phyloP scores from a whole-genome alignment of 1,140 invertebrate species.

The Choristoneura fumiferana region DNA sequence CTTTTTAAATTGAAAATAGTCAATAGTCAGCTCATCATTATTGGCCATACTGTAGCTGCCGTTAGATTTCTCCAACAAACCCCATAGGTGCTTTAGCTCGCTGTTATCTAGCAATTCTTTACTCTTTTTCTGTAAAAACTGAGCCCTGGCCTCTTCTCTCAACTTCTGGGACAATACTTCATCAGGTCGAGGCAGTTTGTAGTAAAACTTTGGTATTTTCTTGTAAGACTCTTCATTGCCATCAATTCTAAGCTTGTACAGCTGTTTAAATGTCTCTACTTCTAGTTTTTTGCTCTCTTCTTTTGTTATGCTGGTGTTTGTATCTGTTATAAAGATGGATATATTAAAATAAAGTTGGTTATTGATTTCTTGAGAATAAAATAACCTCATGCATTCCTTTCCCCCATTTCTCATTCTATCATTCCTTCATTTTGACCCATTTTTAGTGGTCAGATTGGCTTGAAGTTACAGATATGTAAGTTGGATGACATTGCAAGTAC shows the following conservation, averaged over 20 bases:
- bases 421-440: too few relatives aligned
- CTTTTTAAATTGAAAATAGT: constrained; percentile 91
- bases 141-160: constrained; percentile 91
- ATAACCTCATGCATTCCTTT: too few relatives aligned
- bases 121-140: constrained; percentile 91
- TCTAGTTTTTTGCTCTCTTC: constrained; percentile 65
- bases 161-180: constrained; percentile 88
- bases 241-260: constrained; percentile 62
- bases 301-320: constrained; percentile 53
- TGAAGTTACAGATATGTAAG: too few relatives aligned
- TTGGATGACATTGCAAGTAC: too few relatives aligned
- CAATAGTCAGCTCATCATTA: constrained; percentile 90
- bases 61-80: constrained; percentile 89
- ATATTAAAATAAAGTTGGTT: too few relatives aligned
- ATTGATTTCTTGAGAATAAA: too few relatives aligned
- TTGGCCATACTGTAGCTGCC: constrained; percentile 80
- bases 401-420: too few relatives aligned
- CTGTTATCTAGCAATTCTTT: constrained; percentile 91
- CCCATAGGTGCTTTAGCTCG: constrained; percentile 92
- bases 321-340: constrained; percentile 36
- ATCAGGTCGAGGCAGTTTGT: constrained; percentile 87
- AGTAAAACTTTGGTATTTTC: constrained; percentile 88
- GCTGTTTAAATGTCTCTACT: constrained; percentile 62
- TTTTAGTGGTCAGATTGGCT: too few relatives aligned
- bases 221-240: constrained; percentile 57